These are phyloP conservation scores for Perodicticus potto DNA, from an alignment of 2,797 vertebrate genomes.

Conservation along the genomic window DNA sequence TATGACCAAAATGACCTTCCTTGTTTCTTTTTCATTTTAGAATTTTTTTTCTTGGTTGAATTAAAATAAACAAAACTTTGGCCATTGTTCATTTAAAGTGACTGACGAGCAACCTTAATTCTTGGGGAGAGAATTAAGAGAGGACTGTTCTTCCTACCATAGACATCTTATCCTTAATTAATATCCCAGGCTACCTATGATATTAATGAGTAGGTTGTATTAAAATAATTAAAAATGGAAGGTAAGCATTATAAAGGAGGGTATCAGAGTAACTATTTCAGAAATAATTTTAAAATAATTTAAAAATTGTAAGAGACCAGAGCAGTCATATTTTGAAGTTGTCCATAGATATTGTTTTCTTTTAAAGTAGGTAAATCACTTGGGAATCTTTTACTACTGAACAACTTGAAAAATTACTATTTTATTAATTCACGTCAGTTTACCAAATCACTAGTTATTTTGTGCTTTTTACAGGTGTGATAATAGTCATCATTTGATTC, in stretches of 20 bases:
- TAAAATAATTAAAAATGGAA: constrained; percentile 41
- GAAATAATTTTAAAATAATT: constrained; percentile 21
- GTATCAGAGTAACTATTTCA: not conserved
- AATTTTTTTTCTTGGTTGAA: not conserved
- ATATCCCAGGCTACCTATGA: not conserved
- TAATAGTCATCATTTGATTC: not conserved
- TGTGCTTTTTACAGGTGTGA: not conserved
- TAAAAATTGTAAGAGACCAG: not conserved
- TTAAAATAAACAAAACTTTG: not conserved
- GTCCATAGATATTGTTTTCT: not conserved
- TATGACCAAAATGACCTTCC: constrained; percentile 53
- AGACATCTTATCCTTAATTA: not conserved
- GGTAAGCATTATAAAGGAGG: constrained; percentile 26
- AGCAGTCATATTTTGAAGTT: not conserved
- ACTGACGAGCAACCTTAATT: not conserved
- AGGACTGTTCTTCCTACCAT: not conserved
- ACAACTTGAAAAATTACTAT: not conserved
- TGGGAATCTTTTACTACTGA: constrained; percentile 41
- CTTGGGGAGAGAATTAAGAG: not conserved
- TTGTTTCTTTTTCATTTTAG: constrained; percentile 44
- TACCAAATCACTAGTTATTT: not conserved
- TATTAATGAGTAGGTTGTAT: not conserved
- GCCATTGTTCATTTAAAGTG: not conserved
- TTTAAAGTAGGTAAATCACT: constrained; percentile 27
- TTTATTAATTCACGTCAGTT: constrained; percentile 9